phyloP scores from a whole-genome alignment of 2,797 vertebrate genomes.

The Ciconia nigra region DNA sequence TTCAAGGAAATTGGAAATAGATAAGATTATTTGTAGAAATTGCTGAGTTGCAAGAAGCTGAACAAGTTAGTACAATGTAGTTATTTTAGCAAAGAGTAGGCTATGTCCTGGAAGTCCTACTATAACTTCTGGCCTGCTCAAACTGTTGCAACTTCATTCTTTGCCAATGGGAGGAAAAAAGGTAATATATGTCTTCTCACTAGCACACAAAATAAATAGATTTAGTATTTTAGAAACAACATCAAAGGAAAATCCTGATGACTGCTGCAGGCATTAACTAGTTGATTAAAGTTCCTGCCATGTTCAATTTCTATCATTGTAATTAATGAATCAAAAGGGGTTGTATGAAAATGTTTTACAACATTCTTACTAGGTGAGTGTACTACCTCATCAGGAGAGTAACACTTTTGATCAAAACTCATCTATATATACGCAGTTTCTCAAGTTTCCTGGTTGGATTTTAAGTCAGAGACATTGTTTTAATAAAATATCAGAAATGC shows the following conservation, averaged over 20 bases:
- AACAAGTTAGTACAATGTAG: not conserved
- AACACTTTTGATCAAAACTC: not conserved
- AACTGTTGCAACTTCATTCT: not conserved
- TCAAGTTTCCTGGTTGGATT: not conserved
- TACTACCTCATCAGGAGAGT: not conserved
- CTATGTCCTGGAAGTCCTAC: not conserved
- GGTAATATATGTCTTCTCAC: not conserved
- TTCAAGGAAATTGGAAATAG: not conserved
- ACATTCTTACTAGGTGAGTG: not conserved
- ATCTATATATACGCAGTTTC: not conserved
- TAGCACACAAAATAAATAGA: not conserved
- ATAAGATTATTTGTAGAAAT: not conserved
- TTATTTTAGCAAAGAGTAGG: not conserved
- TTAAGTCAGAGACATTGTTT: not conserved
- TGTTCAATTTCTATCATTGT: not conserved
- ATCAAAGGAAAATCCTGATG: not conserved
- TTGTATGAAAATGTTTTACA: not conserved
- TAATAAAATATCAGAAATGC: not conserved
- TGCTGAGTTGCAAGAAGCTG: not conserved
- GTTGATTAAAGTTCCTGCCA: not conserved
- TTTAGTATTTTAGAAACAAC: not conserved
- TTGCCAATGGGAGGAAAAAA: not conserved
- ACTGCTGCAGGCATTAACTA: not conserved
- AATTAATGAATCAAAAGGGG: not conserved
- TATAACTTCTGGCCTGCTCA: not conserved